Conservation (phyloP, 2,797 vertebrate genomes). For the Oryzias dopingdopingensis region DNA sequence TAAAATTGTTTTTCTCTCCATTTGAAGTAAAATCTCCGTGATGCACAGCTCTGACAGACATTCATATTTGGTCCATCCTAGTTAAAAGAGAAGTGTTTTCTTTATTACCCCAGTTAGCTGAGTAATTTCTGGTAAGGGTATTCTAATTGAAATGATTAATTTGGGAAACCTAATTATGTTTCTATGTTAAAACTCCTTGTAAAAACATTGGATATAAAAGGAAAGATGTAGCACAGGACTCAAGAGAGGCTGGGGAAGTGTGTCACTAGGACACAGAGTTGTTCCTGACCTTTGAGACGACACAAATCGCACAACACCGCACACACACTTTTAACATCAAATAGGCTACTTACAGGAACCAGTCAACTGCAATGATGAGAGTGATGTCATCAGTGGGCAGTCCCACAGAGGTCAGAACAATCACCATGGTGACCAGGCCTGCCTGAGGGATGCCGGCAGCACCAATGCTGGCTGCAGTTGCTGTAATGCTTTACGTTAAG, state of each 20-base stretch:
- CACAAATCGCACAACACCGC: constrained; percentile 14
- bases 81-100: constrained; percentile 59
- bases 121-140: constrained; percentile 74
- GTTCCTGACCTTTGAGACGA: constrained; percentile 43
- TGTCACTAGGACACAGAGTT: constrained; percentile 70
- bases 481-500: constrained; percentile 84
- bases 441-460: constrained; percentile 97
- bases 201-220: constrained; percentile 72
- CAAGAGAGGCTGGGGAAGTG: constrained; percentile 67
- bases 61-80: constrained; percentile 62
- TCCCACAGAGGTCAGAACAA: constrained; percentile 95
- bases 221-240: constrained; percentile 74
- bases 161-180: constrained; percentile 86
- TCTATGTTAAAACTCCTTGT: constrained; percentile 81
- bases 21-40: neutral
- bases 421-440: constrained; percentile 98
- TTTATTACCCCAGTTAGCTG: constrained; percentile 77
- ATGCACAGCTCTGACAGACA: constrained; percentile 12
- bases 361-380: constrained; percentile 97
- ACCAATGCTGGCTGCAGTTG: constrained; percentile 95
- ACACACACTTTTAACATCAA: constrained; percentile 10
- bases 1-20: neutral
- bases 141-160: constrained; percentile 84
- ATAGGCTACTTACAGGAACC: constrained; percentile 92
- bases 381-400: constrained; percentile 98